Evolutionary conservation across 2,888 invertebrate species (phyloP), one percentile per base, ranked within the genome.

Genomic region (Oligia strigilis): DNA sequence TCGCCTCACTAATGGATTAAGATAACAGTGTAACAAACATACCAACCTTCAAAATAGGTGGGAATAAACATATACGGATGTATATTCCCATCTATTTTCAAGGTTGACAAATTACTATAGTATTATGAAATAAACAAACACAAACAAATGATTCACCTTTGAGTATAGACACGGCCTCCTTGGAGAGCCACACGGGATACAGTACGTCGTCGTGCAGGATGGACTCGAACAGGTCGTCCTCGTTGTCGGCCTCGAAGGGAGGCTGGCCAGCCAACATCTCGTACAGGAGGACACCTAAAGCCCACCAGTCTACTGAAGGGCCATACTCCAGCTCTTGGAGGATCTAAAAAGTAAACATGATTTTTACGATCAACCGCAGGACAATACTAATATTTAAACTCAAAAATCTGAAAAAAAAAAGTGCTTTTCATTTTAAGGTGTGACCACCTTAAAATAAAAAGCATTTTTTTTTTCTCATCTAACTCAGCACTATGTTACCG

Each of bases 191-290:
- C 29, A 99, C 99, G 23, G 99, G 99, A 97, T 99, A 99, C 40
- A 99, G 97, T 77, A 99, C 99, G 96, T 99, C 99, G 94, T 99
- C 99, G 94, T 99, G 99, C 91, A 99, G 97, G 93, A 99, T 99
- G 87, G 99, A 99, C 97, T 99, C 99, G 97, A 99, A 99, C 83
- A 99, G 97, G 95, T 99, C 99, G 95, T 99, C 99, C 97, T 99
- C 99, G 97, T 99, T 99, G 97, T 99, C 99, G 8, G 99, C 99
- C 97, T 99, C 99, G 97, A 99, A 99, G 23, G 99, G 99, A 81
- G 99, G 99, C 96, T 99, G 99, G 0, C 99, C 99, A 1, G 99
- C 99, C 99, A 99, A 98, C 99, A 99, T 99, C 97, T 99, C 99
- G 96, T 99, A 99, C 99, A 99, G 99, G 70, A 99, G 97, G 81